Evolutionary conservation across 2,888 invertebrate species (phyloP), one percentile per base, ranked within the genome.

Genomic region (Pelosia muscerda): DNA sequence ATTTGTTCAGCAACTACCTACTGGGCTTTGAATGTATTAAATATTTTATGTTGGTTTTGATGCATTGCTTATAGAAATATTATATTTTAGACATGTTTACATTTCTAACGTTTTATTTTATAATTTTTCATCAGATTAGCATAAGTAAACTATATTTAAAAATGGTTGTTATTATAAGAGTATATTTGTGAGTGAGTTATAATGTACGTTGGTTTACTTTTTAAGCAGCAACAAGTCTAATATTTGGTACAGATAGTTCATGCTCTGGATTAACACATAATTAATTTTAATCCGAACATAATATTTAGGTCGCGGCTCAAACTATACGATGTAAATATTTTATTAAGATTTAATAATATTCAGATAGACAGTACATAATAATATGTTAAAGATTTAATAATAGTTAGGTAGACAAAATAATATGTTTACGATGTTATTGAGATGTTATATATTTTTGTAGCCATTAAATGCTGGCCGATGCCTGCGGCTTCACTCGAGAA

Each of bases 1-100:
- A 86, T 88, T 85, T 84, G 83, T 84, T 84, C 76, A 73, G 76
- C 71, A 76, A 76, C 28, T 74, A 69, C 42, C 19, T 57, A 9
- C 62, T 38, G 79, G 76, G 74, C 74, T 73, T 78, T 78, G 73
- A 76, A 79, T 75, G 67, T 75, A 75, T 76, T 69, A 73, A 65
- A 71, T 61, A 66, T 63, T 63, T 69, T 31, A 53, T 68, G 26
- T 72, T 72, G 71, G 66, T 74, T 76, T 71, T 76, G 72, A 49
- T 28, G 9, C 54, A 28, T 63, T 70, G 63, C 26, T 69, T 60
- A 71, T 73, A 71, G 56, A 58, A 66, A 57, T 67, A 64, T 63
- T 31, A 10, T 66, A 49, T 61, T 68, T 15, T 55, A 68, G 61
- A 56, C 34, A 11, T 42, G 19, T 42, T 19, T 42, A 19, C 19